Evolutionary conservation across 1,140 invertebrate species (phyloP), one percentile per base, ranked within the genome.

Genomic region (Babylonia areolata): DNA sequence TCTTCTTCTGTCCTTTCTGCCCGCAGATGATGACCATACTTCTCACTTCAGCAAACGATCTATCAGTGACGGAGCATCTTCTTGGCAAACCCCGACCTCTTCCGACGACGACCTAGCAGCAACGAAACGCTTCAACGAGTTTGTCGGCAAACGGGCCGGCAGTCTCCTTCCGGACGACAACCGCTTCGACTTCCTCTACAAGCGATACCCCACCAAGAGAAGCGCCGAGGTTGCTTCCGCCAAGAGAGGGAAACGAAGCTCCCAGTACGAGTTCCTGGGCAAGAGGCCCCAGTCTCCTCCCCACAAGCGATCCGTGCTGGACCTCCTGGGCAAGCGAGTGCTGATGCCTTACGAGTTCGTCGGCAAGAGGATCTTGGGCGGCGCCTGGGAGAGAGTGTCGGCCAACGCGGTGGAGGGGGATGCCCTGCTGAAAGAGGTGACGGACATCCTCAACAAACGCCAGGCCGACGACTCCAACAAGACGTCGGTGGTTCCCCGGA

Each of bases 291-390:
- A 23, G 20, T 23, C 5, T 23, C 23, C 28, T 64, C 58, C 28
- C 58, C 58, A 64, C 23, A 82, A 64, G 39, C 54, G 54, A 12
- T 20, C 39, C 54, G 37, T 39, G 37, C 15, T 77, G 15, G 82
- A 84, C 64, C 40, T 75, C n/a, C 46, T 64, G 20, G 82, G 82
- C 35, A 84, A 84, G 40, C 46, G 82, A 15, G 82, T 84, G 35
- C 23, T 46, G 64, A 37, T 84, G 69, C 82, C 82, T 3, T 84
- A 84, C 82, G 69, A 84, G 64, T 84, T 75, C 39, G 82, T 84
- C 23, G 82, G 82, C 69, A 84, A 73, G 64, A 84, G 82, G 64
- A 73, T 46, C 39, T 46, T 42, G 64, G 81, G 64, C 39, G n/a
- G 37, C 54, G 20, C 35, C 23, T 64, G 51, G 75, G 75, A 77